phyloP scores from a whole-genome alignment of 2,797 vertebrate species.

The Sebastes baramenuke region DNA sequence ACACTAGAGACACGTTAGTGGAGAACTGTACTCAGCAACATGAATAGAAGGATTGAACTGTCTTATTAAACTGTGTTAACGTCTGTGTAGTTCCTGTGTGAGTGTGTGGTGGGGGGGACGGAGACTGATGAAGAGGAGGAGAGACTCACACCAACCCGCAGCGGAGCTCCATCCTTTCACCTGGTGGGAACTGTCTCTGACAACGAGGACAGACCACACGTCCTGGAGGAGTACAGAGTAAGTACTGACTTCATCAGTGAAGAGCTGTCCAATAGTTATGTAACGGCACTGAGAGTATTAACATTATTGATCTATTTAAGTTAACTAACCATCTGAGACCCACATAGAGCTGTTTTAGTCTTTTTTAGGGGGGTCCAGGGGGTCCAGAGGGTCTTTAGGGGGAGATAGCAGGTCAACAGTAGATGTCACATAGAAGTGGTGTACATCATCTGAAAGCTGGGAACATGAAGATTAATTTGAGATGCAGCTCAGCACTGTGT shows the following conservation, averaged over 20 bases:
- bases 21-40: not conserved
- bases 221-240: conserved; percentile 84
- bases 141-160: not conserved
- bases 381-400: no score
- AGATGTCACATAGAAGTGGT: no score
- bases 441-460: no score
- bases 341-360: no score
- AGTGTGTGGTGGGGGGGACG: conserved; percentile 66
- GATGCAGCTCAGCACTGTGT: no score
- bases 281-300: no score
- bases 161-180: conserved; percentile 72
- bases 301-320: not conserved
- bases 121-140: conserved; percentile 77
- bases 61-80: no score
- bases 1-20: not conserved
- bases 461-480: no score
- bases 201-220: conserved; percentile 48
- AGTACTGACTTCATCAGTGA: conserved; percentile 40
- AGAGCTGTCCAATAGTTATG: not conserved
- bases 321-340: not conserved
- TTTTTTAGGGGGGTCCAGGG: no score
- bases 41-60: not conserved
- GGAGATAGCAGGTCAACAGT: no score
- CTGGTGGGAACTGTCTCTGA: conserved; percentile 87
- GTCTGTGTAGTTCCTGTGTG: conserved; percentile 82